Conservation (phyloP, 2,888 invertebrate species). For the Teleogryllus oceanicus region DNA sequence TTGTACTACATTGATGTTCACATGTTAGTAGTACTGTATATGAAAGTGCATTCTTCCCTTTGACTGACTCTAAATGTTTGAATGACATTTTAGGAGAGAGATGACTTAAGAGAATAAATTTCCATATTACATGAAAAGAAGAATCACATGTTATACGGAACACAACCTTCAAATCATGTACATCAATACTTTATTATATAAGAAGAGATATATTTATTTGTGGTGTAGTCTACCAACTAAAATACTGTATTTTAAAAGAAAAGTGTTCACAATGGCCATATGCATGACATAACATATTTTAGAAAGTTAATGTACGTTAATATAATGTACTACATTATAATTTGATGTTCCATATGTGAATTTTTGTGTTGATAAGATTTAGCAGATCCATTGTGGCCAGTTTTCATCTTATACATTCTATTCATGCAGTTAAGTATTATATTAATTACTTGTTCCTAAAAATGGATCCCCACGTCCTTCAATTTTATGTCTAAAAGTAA, state of each 20-base stretch:
- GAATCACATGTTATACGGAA: constrained; percentile 18
- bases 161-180: constrained; percentile 4
- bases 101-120: constrained; percentile 19
- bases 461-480: constrained; percentile 21
- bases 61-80: constrained; percentile 7
- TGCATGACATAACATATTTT: not conserved
- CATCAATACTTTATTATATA: constrained; percentile 11
- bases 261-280: constrained; percentile 21
- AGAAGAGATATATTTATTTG: constrained; percentile 24
- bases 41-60: constrained; percentile 18
- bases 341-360: not conserved
- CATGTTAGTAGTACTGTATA: not conserved
- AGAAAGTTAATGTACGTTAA: not conserved
- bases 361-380: not conserved
- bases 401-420: constrained; percentile 1
- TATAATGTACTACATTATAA: not conserved
- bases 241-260: not conserved
- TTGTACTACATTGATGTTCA: constrained; percentile 10
- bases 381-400: constrained; percentile 3
- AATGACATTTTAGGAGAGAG: constrained; percentile 23
- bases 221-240: constrained; percentile 20
- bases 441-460: constrained; percentile 24
- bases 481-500: constrained; percentile 24
- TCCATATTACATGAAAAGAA: constrained; percentile 18
- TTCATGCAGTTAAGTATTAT: constrained; percentile 18